Conservation (phyloP, 2,888 invertebrate species). For the Octonoba sinensis region DNA sequence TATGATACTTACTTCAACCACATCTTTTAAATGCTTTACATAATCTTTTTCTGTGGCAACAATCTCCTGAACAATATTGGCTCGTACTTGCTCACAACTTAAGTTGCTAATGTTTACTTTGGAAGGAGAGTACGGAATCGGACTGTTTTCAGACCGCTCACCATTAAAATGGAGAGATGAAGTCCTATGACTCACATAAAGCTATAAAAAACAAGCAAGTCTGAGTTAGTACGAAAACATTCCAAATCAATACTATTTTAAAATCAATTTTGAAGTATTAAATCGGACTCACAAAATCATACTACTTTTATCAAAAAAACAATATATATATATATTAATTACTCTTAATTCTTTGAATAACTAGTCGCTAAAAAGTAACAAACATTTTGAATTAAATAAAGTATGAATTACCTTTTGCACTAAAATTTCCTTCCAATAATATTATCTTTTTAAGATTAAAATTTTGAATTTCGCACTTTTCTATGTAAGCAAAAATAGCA, state of each 20-base stretch:
- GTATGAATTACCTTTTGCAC: too few species aligned
- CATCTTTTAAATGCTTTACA: constrained; percentile 80
- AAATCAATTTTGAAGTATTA: too few species aligned
- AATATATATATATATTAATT: too few species aligned
- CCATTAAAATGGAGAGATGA: constrained; percentile 52
- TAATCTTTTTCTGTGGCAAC: constrained; percentile 87
- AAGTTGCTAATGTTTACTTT: constrained; percentile 68
- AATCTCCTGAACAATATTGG: constrained; percentile 84
- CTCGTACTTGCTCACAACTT: constrained; percentile 73
- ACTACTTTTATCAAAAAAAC: not conserved
- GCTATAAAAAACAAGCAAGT: constrained; percentile 19
- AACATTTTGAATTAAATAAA: too few species aligned
- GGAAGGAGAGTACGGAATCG: constrained; percentile 53
- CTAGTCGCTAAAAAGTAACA: too few species aligned
- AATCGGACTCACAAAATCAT: not conserved
- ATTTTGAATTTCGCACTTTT: too few species aligned
- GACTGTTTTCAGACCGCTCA: constrained; percentile 40
- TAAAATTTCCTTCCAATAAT: too few species aligned
- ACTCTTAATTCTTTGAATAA: too few species aligned
- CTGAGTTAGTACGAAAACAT: not conserved
- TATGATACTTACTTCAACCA: constrained; percentile 72
- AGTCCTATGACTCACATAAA: constrained; percentile 59
- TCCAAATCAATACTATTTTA: constrained; percentile 73
- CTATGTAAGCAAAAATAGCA: too few species aligned
- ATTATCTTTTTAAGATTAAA: too few species aligned